These are phyloP conservation scores for Lamellibrachia satsuma DNA, from an alignment of 2,888 invertebrate genomes.

Conservation along the genomic window DNA sequence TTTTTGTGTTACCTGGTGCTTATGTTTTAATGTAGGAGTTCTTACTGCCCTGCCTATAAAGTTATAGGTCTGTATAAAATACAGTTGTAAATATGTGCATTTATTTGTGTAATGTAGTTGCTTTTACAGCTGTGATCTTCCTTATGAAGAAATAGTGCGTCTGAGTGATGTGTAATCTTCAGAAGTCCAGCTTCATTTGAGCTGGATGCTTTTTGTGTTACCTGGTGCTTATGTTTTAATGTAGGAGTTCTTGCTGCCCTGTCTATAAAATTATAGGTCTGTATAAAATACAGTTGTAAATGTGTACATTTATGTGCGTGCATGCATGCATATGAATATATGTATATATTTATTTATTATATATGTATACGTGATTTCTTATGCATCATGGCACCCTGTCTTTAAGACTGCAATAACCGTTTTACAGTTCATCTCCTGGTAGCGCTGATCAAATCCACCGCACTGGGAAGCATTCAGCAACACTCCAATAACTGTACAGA, in stretches of 20 bases:
- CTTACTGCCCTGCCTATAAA: neutral
- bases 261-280: neutral
- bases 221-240: neutral
- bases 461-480: too few relatives aligned
- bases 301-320: neutral
- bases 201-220: neutral
- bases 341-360: too few relatives aligned
- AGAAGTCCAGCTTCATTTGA: too few relatives aligned
- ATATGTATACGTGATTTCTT: too few relatives aligned
- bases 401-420: too few relatives aligned
- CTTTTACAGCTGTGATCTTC: neutral
- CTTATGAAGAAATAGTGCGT: neutral
- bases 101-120: neutral
- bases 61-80: neutral
- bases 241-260: neutral
- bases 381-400: too few relatives aligned
- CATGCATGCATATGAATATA: too few relatives aligned
- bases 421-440: too few relatives aligned
- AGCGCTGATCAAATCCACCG: too few relatives aligned
- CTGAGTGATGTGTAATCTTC: too few relatives aligned
- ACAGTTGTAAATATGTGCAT: neutral
- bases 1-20: neutral
- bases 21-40: neutral
- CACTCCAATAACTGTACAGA: too few relatives aligned
- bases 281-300: constrained; percentile 1